Evolutionary conservation across 2,888 invertebrate genomes (phyloP).

Genomic region (Andrena dorsata): DNA sequence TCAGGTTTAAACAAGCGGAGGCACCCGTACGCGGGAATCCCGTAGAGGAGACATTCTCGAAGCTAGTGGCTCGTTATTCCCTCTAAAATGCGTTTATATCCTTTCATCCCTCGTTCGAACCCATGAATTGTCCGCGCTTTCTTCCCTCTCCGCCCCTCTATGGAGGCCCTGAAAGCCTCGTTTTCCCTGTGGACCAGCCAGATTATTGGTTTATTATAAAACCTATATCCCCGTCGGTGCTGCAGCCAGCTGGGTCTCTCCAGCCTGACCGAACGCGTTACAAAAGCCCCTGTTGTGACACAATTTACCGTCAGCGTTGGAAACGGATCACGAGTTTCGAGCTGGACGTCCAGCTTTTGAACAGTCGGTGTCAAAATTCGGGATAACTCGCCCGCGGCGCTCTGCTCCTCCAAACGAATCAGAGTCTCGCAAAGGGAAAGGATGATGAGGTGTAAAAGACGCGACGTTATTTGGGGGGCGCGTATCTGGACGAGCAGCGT

Average conservation of each 20-base stretch:
- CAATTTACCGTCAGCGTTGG: slow-evolving; percentile 6
- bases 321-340: slow-evolving; percentile 1
- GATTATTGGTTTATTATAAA: slow-evolving; percentile 76
- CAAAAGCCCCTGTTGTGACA: slow-evolving; percentile 28
- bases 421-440: slow-evolving; percentile 4
- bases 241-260: slow-evolving; percentile 44
- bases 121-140: slow-evolving; percentile 52
- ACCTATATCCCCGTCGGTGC: slow-evolving; percentile 64
- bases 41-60: slow-evolving; percentile 16
- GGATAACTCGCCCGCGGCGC: not conserved
- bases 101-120: slow-evolving; percentile 55
- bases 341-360: not conserved
- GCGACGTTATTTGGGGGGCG: not conserved
- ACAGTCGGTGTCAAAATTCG: not conserved
- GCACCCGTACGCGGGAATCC: not conserved
- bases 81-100: slow-evolving; percentile 66
- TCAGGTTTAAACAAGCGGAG: slow-evolving; percentile 43
- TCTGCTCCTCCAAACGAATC: not conserved
- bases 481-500: not conserved
- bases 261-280: slow-evolving; percentile 39
- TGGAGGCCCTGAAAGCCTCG: slow-evolving; percentile 60
- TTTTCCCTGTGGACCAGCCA: slow-evolving; percentile 56
- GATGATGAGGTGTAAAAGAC: not conserved
- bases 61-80: slow-evolving; percentile 60
- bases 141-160: slow-evolving; percentile 30